Percentiles rank a stretch among this genome's conserved stretches.
These are phyloP conservation scores for Paracentrotus lividus DNA, from an alignment of 53 echinoderm and acorn worm genomes.

Conservation along the genomic window DNA sequence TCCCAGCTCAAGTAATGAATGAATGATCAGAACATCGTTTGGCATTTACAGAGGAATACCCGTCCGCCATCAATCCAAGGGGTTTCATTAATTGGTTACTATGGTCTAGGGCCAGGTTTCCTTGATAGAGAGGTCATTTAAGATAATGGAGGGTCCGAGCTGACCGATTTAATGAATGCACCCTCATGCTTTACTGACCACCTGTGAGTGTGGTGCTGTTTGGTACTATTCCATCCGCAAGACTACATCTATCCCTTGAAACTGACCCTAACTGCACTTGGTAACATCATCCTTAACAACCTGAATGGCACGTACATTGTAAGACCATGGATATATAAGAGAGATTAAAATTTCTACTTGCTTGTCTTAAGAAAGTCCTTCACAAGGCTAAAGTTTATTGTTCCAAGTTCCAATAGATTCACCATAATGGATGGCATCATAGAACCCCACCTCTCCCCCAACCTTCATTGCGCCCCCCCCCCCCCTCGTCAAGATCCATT, in stretches of 20 bases:
- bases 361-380: too few species aligned
- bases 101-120: slow-evolving; percentile 6
- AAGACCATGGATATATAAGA: too few species aligned
- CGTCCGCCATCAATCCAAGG: neutral
- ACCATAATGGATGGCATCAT: too few species aligned
- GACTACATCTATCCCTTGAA: neutral
- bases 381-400: too few species aligned
- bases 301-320: too few species aligned
- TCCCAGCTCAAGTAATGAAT: slow-evolving; percentile 19
- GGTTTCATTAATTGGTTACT: slow-evolving; percentile 26
- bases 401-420: too few species aligned
- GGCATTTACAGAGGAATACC: slow-evolving; percentile 41
- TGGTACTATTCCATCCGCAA: neutral
- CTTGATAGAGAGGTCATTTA: slow-evolving; percentile 1
- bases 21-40: slow-evolving; percentile 43
- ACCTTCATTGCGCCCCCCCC: too few species aligned
- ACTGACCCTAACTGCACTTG: neutral
- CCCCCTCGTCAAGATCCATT: too few species aligned
- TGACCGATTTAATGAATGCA: slow-evolving; percentile 27
- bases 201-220: neutral
- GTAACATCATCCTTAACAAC: too few species aligned
- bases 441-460: too few species aligned
- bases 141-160: neutral
- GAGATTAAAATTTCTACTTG: too few species aligned
- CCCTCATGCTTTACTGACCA: slow-evolving; percentile 1